Evolutionary conservation across 64 coral and sea anemone genomes (phyloP).

Genomic region (Stichodactyla helianthus): DNA sequence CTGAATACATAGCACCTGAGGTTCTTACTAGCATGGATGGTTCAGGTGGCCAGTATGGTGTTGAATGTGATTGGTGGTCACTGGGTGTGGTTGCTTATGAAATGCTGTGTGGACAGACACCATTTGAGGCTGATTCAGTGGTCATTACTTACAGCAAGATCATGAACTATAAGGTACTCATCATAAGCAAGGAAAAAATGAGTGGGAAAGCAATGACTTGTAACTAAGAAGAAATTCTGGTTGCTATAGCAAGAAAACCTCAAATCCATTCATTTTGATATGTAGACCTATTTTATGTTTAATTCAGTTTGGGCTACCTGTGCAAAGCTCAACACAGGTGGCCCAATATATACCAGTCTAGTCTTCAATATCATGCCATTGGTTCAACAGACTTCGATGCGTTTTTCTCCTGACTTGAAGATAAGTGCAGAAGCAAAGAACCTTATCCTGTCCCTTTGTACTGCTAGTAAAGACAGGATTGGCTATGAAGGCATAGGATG

Average conservation of each 20-base stretch:
- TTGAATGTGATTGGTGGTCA: conserved; percentile 99
- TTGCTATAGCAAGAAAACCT: too few species aligned
- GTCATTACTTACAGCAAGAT: conserved; percentile 98
- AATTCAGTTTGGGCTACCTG: neutral
- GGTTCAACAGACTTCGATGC: conserved; percentile 49
- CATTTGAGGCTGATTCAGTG: conserved; percentile 91
- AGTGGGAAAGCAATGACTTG: neutral
- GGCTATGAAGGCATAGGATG: conserved; percentile 68
- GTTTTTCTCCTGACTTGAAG: conserved; percentile 58
- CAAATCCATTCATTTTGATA: too few species aligned
- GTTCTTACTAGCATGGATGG: conserved; percentile 98
- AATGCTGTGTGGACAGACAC: conserved; percentile 89
- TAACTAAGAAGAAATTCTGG: too few species aligned
- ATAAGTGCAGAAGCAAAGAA: conserved; percentile 67
- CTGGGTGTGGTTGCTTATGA: conserved; percentile 95
- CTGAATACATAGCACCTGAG: conserved; percentile 95
- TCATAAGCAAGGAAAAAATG: too few species aligned
- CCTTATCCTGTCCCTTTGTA: conserved; percentile 63
- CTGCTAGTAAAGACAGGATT: conserved; percentile 56
- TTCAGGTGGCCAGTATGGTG: conserved; percentile 75
- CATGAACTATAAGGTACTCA: conserved; percentile 87
- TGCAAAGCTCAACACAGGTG: neutral
- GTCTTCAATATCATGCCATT: neutral
- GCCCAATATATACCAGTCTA: neutral
- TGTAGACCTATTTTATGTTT: too few species aligned